Evolutionary conservation across 1,140 invertebrate genomes (phyloP).

Genomic region (Aphis gossypii): DNA sequence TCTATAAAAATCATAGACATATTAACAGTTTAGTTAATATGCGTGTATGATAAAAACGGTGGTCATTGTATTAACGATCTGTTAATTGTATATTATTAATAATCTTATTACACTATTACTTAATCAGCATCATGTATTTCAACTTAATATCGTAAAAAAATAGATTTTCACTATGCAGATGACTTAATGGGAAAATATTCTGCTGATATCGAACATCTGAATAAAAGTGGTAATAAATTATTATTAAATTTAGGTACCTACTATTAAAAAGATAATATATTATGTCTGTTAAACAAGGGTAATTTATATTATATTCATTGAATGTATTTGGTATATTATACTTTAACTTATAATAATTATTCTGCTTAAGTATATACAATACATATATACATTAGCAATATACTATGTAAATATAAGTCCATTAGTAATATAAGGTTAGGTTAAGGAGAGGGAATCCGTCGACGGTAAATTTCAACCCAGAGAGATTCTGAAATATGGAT

Average conservation of each 20-base stretch:
- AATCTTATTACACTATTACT: slow-evolving; percentile 5
- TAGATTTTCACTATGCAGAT: neutral
- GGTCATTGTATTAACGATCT: neutral
- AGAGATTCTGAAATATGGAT: slow-evolving; percentile 26
- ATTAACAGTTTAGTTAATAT: neutral
- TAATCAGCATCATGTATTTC: neutral
- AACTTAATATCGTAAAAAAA: neutral
- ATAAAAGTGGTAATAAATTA: neutral
- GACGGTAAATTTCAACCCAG: neutral
- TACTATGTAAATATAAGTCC: slow-evolving; percentile 48
- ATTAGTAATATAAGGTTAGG: slow-evolving; percentile 22
- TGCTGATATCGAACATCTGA: neutral
- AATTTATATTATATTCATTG: slow-evolving; percentile 27
- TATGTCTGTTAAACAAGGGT: slow-evolving; percentile 47
- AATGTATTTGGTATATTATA: slow-evolving; percentile 29
- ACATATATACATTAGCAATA: slow-evolving; percentile 14
- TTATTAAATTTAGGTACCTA: neutral
- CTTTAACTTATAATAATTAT: neutral
- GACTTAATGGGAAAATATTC: neutral
- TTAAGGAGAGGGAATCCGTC: slow-evolving; percentile 20
- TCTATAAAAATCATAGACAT: neutral
- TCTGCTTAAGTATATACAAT: neutral
- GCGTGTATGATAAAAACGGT: neutral
- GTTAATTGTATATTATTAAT: neutral
- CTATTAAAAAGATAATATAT: neutral